Conservation (phyloP, 2,113 vertebrate species). For the Proterorhinus semilunaris region DNA sequence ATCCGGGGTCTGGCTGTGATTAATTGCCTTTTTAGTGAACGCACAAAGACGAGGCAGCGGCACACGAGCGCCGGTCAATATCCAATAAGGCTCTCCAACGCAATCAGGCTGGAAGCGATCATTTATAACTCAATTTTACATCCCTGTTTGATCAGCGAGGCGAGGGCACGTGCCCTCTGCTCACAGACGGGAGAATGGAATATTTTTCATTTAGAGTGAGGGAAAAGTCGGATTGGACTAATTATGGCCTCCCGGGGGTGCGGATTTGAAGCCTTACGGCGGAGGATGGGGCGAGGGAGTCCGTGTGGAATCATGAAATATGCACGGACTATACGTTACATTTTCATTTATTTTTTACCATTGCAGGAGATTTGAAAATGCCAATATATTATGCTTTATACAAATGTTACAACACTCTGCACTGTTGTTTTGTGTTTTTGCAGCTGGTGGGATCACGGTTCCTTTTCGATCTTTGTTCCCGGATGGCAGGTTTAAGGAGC, state of each 20-base stretch:
- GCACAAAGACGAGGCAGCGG: background rate
- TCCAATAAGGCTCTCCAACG: background rate
- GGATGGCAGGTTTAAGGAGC: too few species aligned
- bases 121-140: background rate
- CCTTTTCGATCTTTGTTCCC: too few species aligned
- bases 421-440: too few species aligned
- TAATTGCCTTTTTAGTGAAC: background rate
- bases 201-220: slow-evolving; percentile 5
- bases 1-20: background rate
- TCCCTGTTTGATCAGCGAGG: slow-evolving; percentile 3
- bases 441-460: too few species aligned
- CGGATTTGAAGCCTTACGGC: background rate
- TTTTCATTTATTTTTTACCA: too few species aligned
- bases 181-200: background rate
- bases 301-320: too few species aligned
- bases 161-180: background rate
- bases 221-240: background rate
- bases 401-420: too few species aligned
- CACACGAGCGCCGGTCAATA: background rate
- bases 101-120: background rate
- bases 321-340: too few species aligned
- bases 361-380: too few species aligned
- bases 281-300: too few species aligned
- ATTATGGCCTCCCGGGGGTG: slow-evolving; percentile 12
- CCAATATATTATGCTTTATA: too few species aligned